phyloP scores from a whole-genome alignment of 92 coral and sea anemone species.

The Diadumene lineata region DNA sequence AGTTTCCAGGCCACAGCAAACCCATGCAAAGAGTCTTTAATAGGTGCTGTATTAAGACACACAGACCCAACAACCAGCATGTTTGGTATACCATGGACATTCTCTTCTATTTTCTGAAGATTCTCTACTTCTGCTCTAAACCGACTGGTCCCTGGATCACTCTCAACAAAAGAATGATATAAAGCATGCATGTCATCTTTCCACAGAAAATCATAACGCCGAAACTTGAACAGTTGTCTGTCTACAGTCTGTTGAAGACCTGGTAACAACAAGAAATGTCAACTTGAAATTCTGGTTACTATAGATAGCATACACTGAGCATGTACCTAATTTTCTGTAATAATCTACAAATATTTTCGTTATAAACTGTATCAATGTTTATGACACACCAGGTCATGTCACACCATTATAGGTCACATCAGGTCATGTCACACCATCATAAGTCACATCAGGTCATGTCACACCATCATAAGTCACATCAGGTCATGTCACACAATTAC shows the following conservation, averaged over 20 bases:
- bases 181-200: constrained; percentile 96
- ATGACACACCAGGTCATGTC: background rate
- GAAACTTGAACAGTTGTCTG: constrained; percentile 88
- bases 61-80: constrained; percentile 79
- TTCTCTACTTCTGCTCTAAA: constrained; percentile 86
- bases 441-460: background rate
- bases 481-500: background rate
- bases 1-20: constrained; percentile 98
- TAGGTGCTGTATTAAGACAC: constrained; percentile 88
- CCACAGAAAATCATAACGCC: constrained; percentile 97
- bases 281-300: background rate
- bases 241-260: constrained; percentile 89
- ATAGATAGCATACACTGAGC: too few species aligned
- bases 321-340: too few species aligned
- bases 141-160: constrained; percentile 82
- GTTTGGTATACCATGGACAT: constrained; percentile 77
- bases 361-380: too few species aligned
- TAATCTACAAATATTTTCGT: too few species aligned
- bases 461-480: background rate
- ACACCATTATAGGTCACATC: background rate
- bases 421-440: background rate
- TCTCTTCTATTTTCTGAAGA: constrained; percentile 80
- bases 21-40: constrained; percentile 97
- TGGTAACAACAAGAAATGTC: constrained; percentile 7
- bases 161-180: constrained; percentile 90